phyloP scores from a whole-genome alignment of 1,140 invertebrate genomes.

The Pseudomyrmex pallidus region DNA sequence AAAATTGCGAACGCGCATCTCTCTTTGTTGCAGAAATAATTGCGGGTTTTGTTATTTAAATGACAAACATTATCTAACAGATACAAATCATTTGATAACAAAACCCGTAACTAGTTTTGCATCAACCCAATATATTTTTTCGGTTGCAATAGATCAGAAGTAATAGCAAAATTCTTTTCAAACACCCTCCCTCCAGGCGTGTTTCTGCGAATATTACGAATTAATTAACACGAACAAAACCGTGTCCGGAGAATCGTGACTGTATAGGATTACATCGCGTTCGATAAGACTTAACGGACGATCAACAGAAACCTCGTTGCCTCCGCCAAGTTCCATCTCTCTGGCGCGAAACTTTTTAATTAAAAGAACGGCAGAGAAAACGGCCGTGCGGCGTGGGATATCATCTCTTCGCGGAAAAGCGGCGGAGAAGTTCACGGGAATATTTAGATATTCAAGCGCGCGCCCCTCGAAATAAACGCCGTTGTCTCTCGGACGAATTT shows the following conservation, averaged over 20 bases:
- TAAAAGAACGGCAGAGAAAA: constrained; percentile 45
- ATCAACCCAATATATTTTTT: no score
- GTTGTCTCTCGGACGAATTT: constrained; percentile 23
- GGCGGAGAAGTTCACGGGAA: constrained; percentile 46
- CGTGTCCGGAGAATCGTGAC: no score
- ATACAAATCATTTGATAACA: no score
- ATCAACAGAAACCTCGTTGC: constrained; percentile 54
- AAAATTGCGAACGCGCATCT: background rate
- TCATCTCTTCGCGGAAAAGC: constrained; percentile 17
- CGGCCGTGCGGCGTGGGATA: constrained; percentile 20
- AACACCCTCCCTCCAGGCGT: background rate
- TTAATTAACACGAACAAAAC: background rate
- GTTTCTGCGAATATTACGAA: constrained; percentile 5
- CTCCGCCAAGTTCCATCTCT: constrained; percentile 38
- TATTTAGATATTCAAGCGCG: constrained; percentile 51
- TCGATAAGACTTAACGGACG: constrained; percentile 59
- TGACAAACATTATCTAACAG: no score
- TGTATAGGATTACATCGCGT: constrained; percentile 51
- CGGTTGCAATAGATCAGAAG: background rate
- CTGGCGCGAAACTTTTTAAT: constrained; percentile 58
- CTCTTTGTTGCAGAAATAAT: background rate
- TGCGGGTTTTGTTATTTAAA: no score
- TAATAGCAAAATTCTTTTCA: background rate
- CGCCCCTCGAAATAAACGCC: background rate
- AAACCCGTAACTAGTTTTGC: no score